These are phyloP conservation scores for Zygaena filipendulae DNA, from an alignment of 2,888 invertebrate species.

Conservation along the genomic window DNA sequence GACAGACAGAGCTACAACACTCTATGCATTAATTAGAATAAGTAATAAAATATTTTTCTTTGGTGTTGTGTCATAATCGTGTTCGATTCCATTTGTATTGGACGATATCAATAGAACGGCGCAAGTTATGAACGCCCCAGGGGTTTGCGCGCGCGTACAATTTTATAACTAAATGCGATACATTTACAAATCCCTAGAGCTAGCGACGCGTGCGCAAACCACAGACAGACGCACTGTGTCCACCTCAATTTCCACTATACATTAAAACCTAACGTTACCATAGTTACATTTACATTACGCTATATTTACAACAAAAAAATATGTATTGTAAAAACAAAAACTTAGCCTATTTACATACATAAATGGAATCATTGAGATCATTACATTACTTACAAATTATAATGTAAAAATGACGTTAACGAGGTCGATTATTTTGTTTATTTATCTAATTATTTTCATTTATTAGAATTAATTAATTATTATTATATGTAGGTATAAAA, in stretches of 20 bases:
- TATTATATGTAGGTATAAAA: constrained; percentile 29
- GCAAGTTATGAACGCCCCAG: constrained; percentile 26
- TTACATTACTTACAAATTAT: constrained; percentile 49
- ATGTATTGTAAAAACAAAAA: constrained; percentile 19
- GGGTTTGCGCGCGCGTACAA: constrained; percentile 28
- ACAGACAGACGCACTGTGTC: no score
- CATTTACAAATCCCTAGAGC: no score
- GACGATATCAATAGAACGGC: constrained; percentile 57
- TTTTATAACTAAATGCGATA: no score
- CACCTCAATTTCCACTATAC: no score
- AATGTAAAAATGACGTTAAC: constrained; percentile 44
- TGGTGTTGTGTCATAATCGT: constrained; percentile 57
- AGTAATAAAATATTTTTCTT: constrained; percentile 54
- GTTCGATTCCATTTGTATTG: constrained; percentile 48
- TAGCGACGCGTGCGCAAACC: no score
- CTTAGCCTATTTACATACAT: constrained; percentile 22
- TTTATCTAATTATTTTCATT: no score
- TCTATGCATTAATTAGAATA: no score
- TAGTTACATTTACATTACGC: no score
- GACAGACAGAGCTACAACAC: constrained; percentile 55
- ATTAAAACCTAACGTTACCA: no score
- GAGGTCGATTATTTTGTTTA: constrained; percentile 35
- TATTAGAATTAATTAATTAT: no score
- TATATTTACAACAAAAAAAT: constrained; percentile 17
- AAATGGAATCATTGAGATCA: constrained; percentile 69